Conservation (phyloP, 2,113 vertebrate species). For the Chaetorhynchus papuensis region DNA sequence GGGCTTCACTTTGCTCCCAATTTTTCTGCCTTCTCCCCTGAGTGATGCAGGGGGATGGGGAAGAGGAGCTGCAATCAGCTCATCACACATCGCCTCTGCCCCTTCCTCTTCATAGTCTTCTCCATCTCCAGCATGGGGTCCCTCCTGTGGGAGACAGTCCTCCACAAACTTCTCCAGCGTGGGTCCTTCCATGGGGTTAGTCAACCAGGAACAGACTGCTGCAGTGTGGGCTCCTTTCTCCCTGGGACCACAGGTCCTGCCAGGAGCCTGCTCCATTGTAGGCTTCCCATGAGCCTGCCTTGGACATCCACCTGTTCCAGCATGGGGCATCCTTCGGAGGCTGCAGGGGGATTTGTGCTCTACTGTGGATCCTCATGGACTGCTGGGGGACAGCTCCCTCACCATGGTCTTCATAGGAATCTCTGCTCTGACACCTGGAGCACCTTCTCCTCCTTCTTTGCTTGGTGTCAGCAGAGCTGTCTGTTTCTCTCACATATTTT, state of each 20-base stretch:
- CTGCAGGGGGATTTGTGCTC: background rate
- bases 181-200: background rate
- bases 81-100: background rate
- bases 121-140: background rate
- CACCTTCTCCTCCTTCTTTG: background rate
- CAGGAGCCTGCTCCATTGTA: background rate
- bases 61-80: background rate
- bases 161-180: background rate
- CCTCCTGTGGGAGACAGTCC: background rate
- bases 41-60: background rate
- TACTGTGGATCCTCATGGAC: background rate
- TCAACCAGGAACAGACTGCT: background rate
- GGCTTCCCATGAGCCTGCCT: background rate
- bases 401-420: background rate
- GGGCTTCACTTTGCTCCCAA: background rate
- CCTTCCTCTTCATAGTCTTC: background rate
- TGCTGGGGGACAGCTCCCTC: background rate
- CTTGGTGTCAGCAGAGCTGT: background rate
- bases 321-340: background rate
- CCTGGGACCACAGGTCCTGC: background rate
- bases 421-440: background rate
- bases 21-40: background rate
- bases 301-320: background rate
- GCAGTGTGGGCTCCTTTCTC: accelerated
- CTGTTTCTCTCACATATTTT: background rate